phyloP scores from a whole-genome alignment of 1,140 invertebrate genomes.

The Schmidtea mediterranea region DNA sequence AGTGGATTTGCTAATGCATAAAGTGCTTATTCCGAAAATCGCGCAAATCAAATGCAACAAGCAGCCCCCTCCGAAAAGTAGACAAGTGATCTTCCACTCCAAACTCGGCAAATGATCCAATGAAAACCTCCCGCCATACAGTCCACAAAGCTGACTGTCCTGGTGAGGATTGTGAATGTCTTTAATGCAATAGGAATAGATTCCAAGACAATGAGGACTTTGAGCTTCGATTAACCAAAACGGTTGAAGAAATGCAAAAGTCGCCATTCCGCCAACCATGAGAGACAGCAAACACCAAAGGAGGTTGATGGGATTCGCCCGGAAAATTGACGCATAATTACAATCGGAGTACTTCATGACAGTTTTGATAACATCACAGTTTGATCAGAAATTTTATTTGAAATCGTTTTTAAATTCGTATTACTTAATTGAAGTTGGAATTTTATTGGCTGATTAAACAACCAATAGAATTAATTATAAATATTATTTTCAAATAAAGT shows the following conservation, averaged over 20 bases:
- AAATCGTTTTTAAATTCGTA: too few species aligned
- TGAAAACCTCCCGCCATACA: constrained; percentile 15
- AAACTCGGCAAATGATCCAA: constrained; percentile 14
- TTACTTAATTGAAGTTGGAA: too few species aligned
- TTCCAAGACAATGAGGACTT: constrained; percentile 14
- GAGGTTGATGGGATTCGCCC: constrained; percentile 11
- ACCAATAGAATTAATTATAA: too few species aligned
- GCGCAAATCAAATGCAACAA: constrained; percentile 14
- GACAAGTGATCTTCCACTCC: constrained; percentile 18
- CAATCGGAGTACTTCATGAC: too few species aligned
- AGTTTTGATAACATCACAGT: too few species aligned
- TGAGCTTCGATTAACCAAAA: constrained; percentile 17
- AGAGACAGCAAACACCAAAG: constrained; percentile 20
- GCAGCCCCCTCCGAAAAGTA: constrained; percentile 19
- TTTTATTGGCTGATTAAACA: too few species aligned
- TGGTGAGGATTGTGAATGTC: constrained; percentile 6
- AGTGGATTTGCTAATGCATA: constrained; percentile 6
- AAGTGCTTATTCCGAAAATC: constrained; percentile 11
- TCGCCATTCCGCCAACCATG: constrained; percentile 14
- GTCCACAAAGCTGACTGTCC: constrained; percentile 11
- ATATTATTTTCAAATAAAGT: too few species aligned
- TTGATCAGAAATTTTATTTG: too few species aligned
- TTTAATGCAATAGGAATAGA: constrained; percentile 12
- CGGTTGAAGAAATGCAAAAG: constrained; percentile 18
- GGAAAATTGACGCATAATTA: too few species aligned